These are phyloP conservation scores for Drosophila cardini DNA, from an alignment of 1,140 invertebrate species.

Conservation along the genomic window DNA sequence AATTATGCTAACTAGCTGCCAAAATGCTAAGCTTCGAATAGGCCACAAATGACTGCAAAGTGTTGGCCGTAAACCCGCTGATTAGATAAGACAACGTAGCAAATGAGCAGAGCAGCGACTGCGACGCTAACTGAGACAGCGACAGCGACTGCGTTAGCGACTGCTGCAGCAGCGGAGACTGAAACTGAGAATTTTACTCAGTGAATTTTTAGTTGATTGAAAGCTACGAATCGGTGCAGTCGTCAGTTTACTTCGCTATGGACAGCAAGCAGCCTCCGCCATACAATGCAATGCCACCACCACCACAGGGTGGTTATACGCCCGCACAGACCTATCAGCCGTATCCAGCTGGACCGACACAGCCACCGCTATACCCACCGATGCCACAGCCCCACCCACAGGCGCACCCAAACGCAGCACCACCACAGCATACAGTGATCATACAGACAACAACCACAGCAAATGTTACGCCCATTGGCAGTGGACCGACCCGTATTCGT, in stretches of 20 bases:
- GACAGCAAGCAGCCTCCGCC: conserved; percentile 86
- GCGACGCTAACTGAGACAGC: background rate
- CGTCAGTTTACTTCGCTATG: conserved; percentile 28
- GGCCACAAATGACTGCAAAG: conserved; percentile 5
- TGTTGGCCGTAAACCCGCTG: conserved; percentile 13
- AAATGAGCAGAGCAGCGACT: background rate
- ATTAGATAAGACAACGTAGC: conserved; percentile 31
- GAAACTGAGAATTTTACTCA: background rate
- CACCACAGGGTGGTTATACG: conserved; percentile 76
- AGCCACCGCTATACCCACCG: conserved; percentile 67
- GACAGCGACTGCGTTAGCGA: conserved; percentile 1
- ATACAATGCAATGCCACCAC: conserved; percentile 84
- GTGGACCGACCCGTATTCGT: conserved; percentile 82
- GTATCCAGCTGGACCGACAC: conserved; percentile 58
- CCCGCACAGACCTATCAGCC: conserved; percentile 76
- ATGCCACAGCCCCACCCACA: conserved; percentile 63
- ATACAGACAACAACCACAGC: conserved; percentile 84
- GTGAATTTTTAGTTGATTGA: conserved; percentile 37
- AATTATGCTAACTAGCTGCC: conserved; percentile 16
- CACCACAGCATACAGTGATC: conserved; percentile 78
- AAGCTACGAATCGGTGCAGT: conserved; percentile 34
- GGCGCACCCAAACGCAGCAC: conserved; percentile 13
- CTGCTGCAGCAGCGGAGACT: background rate
- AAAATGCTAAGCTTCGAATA: conserved; percentile 29
- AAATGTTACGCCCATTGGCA: conserved; percentile 83